These are phyloP conservation scores for Aselliscus stoliczkanus DNA, from an alignment of 2,797 vertebrate genomes.

Conservation along the genomic window DNA sequence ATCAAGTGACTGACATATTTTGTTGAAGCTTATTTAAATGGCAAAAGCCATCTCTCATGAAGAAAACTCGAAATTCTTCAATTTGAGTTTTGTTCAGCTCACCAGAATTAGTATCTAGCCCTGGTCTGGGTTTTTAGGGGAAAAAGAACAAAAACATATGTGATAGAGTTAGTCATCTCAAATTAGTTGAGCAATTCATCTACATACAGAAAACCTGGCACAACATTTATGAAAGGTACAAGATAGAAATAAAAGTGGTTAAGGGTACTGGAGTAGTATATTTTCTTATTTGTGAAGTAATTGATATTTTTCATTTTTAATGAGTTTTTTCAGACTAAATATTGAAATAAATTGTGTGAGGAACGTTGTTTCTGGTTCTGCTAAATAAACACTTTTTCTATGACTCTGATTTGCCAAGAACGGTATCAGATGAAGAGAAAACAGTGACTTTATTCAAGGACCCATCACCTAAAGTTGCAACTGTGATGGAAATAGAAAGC, in stretches of 20 bases:
- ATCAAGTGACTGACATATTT: not conserved
- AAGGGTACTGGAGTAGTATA: not conserved
- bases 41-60: not conserved
- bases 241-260: slow-evolving; percentile 3
- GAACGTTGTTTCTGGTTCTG: not conserved
- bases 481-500: not conserved
- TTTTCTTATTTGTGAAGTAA: not conserved
- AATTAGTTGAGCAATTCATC: not conserved
- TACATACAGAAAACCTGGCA: not conserved
- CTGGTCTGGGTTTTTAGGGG: not conserved
- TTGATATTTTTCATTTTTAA: not conserved
- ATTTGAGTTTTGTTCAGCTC: not conserved
- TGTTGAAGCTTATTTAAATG: not conserved
- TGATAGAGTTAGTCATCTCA: not conserved
- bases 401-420: not conserved
- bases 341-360: not conserved
- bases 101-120: not conserved
- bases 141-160: not conserved
- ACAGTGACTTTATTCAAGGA: not conserved
- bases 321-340: not conserved
- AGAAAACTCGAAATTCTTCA: not conserved
- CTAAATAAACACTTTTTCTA: not conserved
- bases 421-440: not conserved
- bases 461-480: not conserved
- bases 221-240: not conserved